A percentile compares a stretch with the other conserved stretches of the same genome.
Conservation (phyloP, 2,797 vertebrate species). For the Leuciscus waleckii region DNA sequence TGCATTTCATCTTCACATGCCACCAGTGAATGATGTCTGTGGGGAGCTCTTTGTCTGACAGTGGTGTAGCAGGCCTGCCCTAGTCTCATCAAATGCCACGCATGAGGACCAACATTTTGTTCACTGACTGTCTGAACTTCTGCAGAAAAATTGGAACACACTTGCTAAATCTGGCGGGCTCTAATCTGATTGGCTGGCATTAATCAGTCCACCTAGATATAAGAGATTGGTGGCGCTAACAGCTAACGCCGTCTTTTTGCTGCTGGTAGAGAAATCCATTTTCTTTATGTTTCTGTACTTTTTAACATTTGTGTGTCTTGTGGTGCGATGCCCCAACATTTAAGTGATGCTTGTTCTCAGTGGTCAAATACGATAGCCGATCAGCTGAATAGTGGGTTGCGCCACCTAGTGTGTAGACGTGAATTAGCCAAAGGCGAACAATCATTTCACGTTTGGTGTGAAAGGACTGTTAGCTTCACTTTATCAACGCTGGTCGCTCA, state of each 20-base stretch:
- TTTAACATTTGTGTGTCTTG: background rate
- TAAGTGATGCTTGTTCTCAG: too few relatives aligned
- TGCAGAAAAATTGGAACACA: background rate
- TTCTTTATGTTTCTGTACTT: background rate
- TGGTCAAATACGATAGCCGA: too few relatives aligned
- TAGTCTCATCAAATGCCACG: background rate
- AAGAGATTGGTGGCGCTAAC: too few relatives aligned
- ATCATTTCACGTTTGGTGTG: background rate
- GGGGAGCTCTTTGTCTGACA: background rate
- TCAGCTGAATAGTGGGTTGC: background rate
- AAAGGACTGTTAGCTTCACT: background rate
- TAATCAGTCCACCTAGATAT: background rate
- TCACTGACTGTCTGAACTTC: background rate
- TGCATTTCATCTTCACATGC: conserved; percentile 15
- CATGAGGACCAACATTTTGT: background rate
- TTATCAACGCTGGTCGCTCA: background rate
- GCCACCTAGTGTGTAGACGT: background rate
- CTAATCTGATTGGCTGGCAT: background rate
- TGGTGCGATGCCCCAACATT: too few relatives aligned
- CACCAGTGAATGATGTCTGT: background rate
- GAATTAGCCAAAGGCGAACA: background rate
- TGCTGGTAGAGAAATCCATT: too few relatives aligned
- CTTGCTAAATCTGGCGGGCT: background rate
- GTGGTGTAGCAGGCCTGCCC: background rate
- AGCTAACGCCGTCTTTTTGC: too few relatives aligned